Evolutionary conservation across 2,797 vertebrate species (phyloP).

Genomic region (Myotis findleyi): DNA sequence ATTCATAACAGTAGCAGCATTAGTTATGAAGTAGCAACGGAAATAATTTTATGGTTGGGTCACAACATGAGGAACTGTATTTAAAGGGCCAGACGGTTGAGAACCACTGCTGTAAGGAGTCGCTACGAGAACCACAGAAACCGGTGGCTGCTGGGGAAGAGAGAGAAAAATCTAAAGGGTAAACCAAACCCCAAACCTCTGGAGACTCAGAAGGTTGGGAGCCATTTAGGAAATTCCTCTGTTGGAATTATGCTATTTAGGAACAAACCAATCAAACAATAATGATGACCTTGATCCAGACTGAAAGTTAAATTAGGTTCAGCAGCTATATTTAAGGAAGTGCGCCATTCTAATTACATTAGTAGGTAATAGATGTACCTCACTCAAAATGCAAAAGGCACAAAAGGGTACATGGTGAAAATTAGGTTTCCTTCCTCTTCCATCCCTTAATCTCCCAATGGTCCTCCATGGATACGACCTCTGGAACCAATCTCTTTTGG

Average conservation of each 20-base stretch:
- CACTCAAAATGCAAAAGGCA: neutral
- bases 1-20: too few relatives aligned
- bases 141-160: neutral
- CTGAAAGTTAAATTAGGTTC: constrained; percentile 17
- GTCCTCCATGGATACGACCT: neutral
- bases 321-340: constrained; percentile 3
- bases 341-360: neutral
- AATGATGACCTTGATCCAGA: constrained; percentile 12
- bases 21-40: too few relatives aligned
- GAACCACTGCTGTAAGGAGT: neutral
- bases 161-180: neutral
- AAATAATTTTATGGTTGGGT: too few relatives aligned
- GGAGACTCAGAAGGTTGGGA: neutral
- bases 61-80: too few relatives aligned
- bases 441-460: neutral
- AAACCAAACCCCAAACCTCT: neutral
- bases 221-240: neutral
- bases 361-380: neutral
- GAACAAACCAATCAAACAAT: neutral
- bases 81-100: too few relatives aligned
- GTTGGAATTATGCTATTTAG: neutral
- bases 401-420: neutral
- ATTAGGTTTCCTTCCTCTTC: neutral
- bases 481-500: neutral
- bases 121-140: neutral